Base-by-base conservation (phyloP, 2,113 vertebrate genomes). In the Harpagus bidentatus region DNA sequence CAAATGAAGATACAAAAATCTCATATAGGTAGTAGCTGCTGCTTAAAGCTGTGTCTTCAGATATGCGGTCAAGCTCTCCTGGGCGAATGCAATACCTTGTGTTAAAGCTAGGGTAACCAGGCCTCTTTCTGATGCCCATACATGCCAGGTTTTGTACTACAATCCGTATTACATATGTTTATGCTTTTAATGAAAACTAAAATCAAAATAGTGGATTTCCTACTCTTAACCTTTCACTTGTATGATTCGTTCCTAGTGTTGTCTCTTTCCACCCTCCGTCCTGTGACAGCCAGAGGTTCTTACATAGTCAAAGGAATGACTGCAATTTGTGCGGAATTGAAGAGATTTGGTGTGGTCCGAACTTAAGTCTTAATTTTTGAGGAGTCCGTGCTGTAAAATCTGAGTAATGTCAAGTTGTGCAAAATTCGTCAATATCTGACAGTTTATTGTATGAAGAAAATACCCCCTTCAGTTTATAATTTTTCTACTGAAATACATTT, bases 391-490 rank as follows among this genome's bases (percentile, higher is more conserved):
- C 28, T 86, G 31, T 77, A 48, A 66, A 79, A 52, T 56, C 23
- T n/a, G 50, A 69, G 45, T 59, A 3, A 7, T 11, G 52, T 69
- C 61, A 48, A 19, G 53, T 22, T 52, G 19, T 47, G 32, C 6
- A 61, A 70, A 87, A 45, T 3, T 50, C 1, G 0, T 67, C 26
- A 34, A 14, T 28, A 38, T 0, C 1, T 50, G 36, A 23, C 34
- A 62, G 28, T 62, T 73, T 40, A 23, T 31, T 77, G 4, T 36
- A 16, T 38, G 32, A 79, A 61, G 26, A 71, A 77, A 86, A 61
- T 21, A 11, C 2, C 14, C 12, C 16, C 9, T 86, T 61, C 19
- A 16, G n/a, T 58, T 77, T 16, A 19, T 63, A 67, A 2, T 19
- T 38, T 62, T 55, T 42, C 22, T 23, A 1, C 14, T n/a, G 16